A percentile compares a stretch with the other conserved stretches of the same genome.
phyloP scores from a whole-genome alignment of 2,113 vertebrate genomes.

The Campylomormyrus tamandua region DNA sequence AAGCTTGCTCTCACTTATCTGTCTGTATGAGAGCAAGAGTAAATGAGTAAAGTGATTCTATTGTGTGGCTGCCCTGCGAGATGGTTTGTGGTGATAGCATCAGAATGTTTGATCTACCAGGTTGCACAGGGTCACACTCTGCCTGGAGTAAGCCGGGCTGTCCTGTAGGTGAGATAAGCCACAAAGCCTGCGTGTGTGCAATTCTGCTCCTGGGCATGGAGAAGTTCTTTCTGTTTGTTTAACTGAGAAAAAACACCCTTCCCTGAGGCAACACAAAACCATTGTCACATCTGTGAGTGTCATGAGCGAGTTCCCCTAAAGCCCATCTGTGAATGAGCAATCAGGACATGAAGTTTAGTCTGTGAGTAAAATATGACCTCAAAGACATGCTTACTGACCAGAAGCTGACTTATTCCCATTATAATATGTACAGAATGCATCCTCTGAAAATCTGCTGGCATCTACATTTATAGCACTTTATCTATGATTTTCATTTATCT shows the following conservation, averaged over 20 bases:
- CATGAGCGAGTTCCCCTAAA: not conserved
- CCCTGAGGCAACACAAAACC: not conserved
- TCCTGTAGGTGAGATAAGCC: not conserved
- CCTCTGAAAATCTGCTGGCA: not conserved
- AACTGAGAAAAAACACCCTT: not conserved
- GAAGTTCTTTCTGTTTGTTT: not conserved
- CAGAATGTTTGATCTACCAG: not conserved
- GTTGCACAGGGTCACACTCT: not conserved
- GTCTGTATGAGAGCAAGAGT: not conserved
- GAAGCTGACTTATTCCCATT: not conserved
- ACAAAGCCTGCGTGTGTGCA: not conserved
- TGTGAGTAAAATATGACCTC: not conserved
- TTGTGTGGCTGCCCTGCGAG: not conserved
- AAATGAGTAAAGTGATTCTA: not conserved
- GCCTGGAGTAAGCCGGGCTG: not conserved
- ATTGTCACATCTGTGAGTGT: not conserved
- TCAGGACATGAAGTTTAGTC: not conserved
- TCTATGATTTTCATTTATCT: not conserved
- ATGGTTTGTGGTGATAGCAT: not conserved
- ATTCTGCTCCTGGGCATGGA: not conserved
- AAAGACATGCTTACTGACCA: not conserved
- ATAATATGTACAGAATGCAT: not conserved
- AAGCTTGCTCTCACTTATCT: not conserved
- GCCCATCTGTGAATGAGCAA: not conserved
- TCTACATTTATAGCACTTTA: not conserved